Base-by-base conservation (phyloP, 1,140 invertebrate species). In the Orius laevigatus region DNA sequence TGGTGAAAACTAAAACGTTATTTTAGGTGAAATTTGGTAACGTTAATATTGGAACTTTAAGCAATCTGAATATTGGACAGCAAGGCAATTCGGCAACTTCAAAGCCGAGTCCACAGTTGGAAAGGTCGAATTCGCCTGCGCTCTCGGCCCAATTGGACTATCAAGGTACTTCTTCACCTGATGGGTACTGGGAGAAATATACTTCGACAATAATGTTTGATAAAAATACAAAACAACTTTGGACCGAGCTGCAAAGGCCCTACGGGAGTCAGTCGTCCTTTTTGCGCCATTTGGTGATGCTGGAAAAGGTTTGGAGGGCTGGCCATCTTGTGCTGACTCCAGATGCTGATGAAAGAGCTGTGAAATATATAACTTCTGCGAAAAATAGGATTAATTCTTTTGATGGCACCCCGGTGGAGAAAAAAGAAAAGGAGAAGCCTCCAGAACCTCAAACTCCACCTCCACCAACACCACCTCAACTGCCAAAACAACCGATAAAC, bases 231-330 rank as follows among this genome's bases (percentile, higher is more conserved):
- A 82, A 82, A 49, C 67, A 73, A 10, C 65, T 86, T 4, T 88
- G 81, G 81, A 76, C 81, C 48, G 78, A 83, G 51, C 57, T 88
- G 19, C 81, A 85, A 58, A 75, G 81, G 60, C 84, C 84, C 0
- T 86, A 88, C 55, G 84, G 83, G 2, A 88, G 84, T 59, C 79
- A 83, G 57, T 84, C 81, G 39, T 84, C 80, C 48, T 88, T 88
- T 56, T 62, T 88, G 1, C 67, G 83, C 5, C 84, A 88, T 64
- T 61, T 88, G 5, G 77, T 86, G 38, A 66, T 88, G 1, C 58
- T 86, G 48, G 84, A 88, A 50, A 86, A 86, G 58, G 85, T 85
- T 62, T 65, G 58, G 56, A 60, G 71, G 48, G 78, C 75, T 52
- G 84, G 84, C 4, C 81, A 85, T 56, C 59, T 88, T 5, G 66